These are phyloP conservation scores for Strongylocentrotus purpuratus DNA, from an alignment of 35 echinoderm and acorn worm species.

Conservation along the genomic window DNA sequence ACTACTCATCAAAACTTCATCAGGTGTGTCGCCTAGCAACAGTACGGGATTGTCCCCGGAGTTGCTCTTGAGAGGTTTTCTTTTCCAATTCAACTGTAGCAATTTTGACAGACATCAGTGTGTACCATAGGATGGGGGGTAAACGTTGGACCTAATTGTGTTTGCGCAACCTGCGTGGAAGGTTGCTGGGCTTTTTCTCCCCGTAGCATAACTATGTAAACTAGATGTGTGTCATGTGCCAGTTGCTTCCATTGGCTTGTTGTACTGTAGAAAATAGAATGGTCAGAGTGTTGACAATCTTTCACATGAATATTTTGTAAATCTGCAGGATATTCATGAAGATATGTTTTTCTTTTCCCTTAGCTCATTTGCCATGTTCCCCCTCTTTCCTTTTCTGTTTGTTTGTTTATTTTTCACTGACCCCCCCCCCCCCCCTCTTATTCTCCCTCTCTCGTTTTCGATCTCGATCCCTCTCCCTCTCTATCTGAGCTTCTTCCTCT, in stretches of 20 bases:
- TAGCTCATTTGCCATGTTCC: too few species aligned
- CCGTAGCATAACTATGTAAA: background rate
- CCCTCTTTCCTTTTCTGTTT: too few species aligned
- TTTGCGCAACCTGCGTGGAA: background rate
- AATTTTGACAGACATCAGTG: background rate
- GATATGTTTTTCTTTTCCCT: too few species aligned
- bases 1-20: background rate
- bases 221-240: background rate
- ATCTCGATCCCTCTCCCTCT: too few species aligned
- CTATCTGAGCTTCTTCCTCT: too few species aligned
- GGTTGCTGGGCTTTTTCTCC: background rate
- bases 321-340: too few species aligned
- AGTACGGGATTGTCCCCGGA: background rate
- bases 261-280: background rate
- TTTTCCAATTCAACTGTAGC: background rate
- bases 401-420: too few species aligned
- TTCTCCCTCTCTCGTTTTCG: too few species aligned
- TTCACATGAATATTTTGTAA: too few species aligned
- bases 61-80: background rate
- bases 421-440: too few species aligned
- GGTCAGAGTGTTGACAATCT: too few species aligned
- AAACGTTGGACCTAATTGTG: background rate
- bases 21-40: slow-evolving; percentile 1
- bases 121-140: background rate
- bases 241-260: background rate